Conservation (phyloP, 2,797 vertebrate species). For the Bradypodion pumilum region DNA sequence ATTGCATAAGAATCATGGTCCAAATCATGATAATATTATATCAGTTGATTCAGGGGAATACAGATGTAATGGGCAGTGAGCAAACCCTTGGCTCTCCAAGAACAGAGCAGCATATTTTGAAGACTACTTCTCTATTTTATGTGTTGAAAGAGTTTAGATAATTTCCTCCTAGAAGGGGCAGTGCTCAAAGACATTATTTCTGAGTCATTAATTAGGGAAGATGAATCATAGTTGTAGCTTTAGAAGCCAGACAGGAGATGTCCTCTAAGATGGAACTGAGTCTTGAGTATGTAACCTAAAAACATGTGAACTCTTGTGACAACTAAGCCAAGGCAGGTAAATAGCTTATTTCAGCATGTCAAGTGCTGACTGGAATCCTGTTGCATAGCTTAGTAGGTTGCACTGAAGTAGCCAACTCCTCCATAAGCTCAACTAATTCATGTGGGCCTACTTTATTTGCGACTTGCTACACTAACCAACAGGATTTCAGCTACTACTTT, state of each 20-base stretch:
- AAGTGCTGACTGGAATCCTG: not conserved
- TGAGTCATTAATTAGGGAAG: not conserved
- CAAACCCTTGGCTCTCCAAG: not conserved
- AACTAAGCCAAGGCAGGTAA: not conserved
- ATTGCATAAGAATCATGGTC: not conserved
- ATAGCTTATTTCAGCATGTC: not conserved
- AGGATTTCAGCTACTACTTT: not conserved
- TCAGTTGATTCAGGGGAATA: not conserved
- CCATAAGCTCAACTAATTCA: too few species aligned
- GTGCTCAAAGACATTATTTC: not conserved
- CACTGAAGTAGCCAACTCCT: too few species aligned
- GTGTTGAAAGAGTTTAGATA: not conserved
- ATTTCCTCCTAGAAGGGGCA: not conserved
- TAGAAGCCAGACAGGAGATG: not conserved
- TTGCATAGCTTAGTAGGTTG: too few species aligned
- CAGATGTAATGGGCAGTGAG: not conserved
- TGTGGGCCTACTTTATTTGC: too few species aligned
- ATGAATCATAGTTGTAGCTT: constrained; percentile 5
- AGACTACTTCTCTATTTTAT: not conserved
- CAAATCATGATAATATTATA: too few species aligned
- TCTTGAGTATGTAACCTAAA: not conserved
- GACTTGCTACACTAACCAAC: too few species aligned
- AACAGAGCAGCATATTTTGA: not conserved
- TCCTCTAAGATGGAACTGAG: not conserved
- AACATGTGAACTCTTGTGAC: not conserved